Percentiles rank a stretch among this genome's conserved stretches.
Conservation (phyloP, 2,797 vertebrate genomes). For the Pelobates cultripes region DNA sequence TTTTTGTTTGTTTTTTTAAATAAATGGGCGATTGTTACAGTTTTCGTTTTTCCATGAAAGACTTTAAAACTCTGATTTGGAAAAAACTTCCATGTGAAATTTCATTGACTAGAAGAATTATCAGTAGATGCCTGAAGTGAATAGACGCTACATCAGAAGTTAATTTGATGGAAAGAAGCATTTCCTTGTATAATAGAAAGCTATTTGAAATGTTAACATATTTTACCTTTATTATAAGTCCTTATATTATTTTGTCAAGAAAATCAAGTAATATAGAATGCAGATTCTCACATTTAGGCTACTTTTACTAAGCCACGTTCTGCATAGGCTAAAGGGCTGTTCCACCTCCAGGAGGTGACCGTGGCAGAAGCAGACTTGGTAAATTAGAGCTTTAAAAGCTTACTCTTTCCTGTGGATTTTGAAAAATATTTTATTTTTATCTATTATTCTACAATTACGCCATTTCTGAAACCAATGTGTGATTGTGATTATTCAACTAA, state of each 20-base stretch:
- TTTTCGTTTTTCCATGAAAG: too few species aligned
- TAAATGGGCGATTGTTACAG: too few species aligned
- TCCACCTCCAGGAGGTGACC: background rate
- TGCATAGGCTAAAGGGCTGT: background rate
- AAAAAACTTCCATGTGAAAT: background rate
- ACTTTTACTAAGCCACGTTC: constrained; percentile 10
- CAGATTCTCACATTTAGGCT: background rate
- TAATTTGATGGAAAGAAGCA: constrained; percentile 49
- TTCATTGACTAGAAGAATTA: constrained; percentile 20
- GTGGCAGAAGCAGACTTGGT: background rate
- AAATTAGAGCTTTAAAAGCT: background rate
- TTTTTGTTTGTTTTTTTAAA: too few species aligned
- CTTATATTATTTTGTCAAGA: constrained; percentile 4
- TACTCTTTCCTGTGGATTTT: constrained; percentile 7
- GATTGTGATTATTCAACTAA: background rate
- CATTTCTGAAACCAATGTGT: background rate
- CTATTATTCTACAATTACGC: background rate
- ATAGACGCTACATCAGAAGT: constrained; percentile 50
- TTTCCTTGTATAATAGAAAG: constrained; percentile 31
- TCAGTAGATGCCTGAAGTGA: constrained; percentile 9
- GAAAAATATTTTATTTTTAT: background rate
- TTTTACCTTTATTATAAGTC: constrained; percentile 1
- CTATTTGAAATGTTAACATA: background rate
- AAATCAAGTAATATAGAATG: background rate
- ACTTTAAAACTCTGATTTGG: background rate